These are phyloP conservation scores for Lochmaea crataegi DNA, from an alignment of 2,888 invertebrate species.

Conservation along the genomic window DNA sequence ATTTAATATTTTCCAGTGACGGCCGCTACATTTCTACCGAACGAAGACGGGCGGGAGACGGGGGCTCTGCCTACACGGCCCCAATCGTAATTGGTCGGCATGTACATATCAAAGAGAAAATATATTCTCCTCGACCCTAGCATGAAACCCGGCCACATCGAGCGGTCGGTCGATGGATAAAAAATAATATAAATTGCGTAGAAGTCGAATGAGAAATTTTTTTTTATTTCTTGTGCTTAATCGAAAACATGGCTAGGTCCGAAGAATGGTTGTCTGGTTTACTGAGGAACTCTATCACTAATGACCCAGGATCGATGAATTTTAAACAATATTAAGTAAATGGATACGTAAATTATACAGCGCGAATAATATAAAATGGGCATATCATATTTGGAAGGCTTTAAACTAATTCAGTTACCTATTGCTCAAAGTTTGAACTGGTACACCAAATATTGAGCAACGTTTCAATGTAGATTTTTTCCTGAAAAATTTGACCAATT, in stretches of 20 bases:
- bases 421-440: neutral
- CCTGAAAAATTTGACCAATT: no score
- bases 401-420: neutral
- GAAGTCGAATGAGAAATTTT: constrained; percentile 35
- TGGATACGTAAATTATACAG: neutral
- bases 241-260: constrained; percentile 33
- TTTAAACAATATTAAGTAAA: neutral
- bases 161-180: constrained; percentile 42
- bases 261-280: constrained; percentile 23
- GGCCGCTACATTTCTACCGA: constrained; percentile 44
- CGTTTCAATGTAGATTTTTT: no score
- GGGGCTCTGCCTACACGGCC: constrained; percentile 61
- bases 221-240: constrained; percentile 31
- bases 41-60: constrained; percentile 48
- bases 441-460: no score
- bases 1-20: constrained; percentile 60
- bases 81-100: constrained; percentile 64
- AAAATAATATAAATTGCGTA: constrained; percentile 42
- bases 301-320: neutral
- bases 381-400: neutral
- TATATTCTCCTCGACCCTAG: constrained; percentile 54
- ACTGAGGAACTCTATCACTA: constrained; percentile 15
- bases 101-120: constrained; percentile 61
- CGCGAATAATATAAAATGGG: neutral
- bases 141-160: constrained; percentile 37